phyloP scores from a whole-genome alignment of 2,797 vertebrate genomes.

The Poecilia picta region DNA sequence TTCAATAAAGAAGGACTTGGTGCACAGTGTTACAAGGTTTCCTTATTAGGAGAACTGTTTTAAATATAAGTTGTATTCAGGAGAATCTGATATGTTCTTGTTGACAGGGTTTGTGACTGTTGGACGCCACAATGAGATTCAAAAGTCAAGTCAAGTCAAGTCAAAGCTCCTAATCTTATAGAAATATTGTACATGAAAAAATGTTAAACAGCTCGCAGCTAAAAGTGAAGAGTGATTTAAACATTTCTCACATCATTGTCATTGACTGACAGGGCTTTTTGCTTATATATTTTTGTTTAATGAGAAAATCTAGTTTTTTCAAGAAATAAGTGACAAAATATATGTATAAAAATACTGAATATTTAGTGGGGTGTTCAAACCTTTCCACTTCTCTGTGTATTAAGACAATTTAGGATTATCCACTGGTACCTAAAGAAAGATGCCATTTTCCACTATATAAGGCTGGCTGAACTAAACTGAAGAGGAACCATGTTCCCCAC shows the following conservation, averaged over 20 bases:
- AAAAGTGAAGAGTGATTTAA: not conserved
- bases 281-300: not conserved
- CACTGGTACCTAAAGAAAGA: not conserved
- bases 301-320: not conserved
- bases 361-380: not conserved
- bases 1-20: not conserved
- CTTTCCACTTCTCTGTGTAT: not conserved
- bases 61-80: not conserved
- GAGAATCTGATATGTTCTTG: not conserved
- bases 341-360: not conserved
- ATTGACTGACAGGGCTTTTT: not conserved
- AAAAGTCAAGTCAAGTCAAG: not conserved
- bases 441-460: not conserved
- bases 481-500: constrained; percentile 24
- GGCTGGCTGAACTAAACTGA: not conserved
- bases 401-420: not conserved
- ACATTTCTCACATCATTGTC: not conserved
- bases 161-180: not conserved
- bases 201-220: too few relatives aligned
- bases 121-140: not conserved
- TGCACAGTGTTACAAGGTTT: not conserved
- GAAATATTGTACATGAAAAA: not conserved
- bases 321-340: not conserved
- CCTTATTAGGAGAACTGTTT: not conserved
- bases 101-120: not conserved